Evolutionary conservation across 2,797 vertebrate species (phyloP), one percentile per base, ranked within the genome.

Genomic region (Rousettus madagascariensis): DNA sequence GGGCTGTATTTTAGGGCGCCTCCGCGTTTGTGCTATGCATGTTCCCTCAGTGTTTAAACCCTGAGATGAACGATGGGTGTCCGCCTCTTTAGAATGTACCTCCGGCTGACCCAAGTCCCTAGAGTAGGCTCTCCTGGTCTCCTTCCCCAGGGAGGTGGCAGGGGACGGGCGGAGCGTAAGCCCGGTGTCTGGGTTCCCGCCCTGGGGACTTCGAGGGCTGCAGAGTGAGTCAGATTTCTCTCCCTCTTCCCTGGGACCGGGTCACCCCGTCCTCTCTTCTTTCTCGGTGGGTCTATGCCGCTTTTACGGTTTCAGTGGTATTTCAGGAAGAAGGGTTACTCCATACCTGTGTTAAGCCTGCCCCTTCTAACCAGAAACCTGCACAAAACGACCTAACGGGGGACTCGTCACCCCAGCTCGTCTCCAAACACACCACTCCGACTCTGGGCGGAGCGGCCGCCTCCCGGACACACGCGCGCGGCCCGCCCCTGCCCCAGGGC

Each of bases 191-290:
- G 26, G 8, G 49, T 36, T 8, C 20, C 26, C 15, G 1, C 41
- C 26, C 0, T 1, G 20, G 65, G 46, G 15, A 17, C 36, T 4
- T 13, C 2, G 13, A 9, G 3, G 51, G 38, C 61, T 1, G 30
- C 1, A 0, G 0, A 20, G 3, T 3, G 2, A 6, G 7, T 38
- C 49, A 8, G 26, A 8, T 28, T 5, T 28, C 74, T n/a, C 11
- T 51, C 30, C 19, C 1, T 9, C 7, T 20, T 9, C 53, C 36
- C 41, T 12, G 0, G 5, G 1, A 2, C 0, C 6, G 38, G 24
- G 2, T 20, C 41, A 24, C 46, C 61, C 33, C 30, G 3, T 15
- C 24, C n/a, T 5, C 11, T 0, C 24, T 33, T 33, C 10, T 65
- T 26, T 8, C 28, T 46, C 26, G 36, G n/a, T 19, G 19, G 9